Base-by-base conservation (phyloP, 2,888 invertebrate species). In the Eupsilia transversa region DNA sequence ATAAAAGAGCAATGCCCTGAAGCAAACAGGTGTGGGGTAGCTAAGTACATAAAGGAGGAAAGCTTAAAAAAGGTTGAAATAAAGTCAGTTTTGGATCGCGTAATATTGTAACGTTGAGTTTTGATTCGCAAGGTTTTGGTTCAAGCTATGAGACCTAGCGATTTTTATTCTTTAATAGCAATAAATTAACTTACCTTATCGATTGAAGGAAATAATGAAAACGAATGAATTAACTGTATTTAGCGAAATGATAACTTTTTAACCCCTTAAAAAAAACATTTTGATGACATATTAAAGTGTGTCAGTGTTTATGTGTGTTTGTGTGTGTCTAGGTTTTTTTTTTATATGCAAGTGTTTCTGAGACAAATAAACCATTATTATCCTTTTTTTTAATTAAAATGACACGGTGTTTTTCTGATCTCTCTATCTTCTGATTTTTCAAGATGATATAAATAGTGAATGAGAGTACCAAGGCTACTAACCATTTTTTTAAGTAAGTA, bases 21-120 rank as follows among this genome's bases (percentile, higher is more conserved):
- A 92, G 96, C 95, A 86, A 94, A 93, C 95, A 95, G 96, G 95
- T 95, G 95, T 92, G 92, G 93, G 93, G 92, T 85, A 92, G 92
- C 92, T 94, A 93, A 95, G 93, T 92, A 93, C 91, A 93, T 93
- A 95, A 94, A 94, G 92, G 91, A 94, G 93, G 92, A 93, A 93
- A 94, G 92, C 92, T 94, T 93, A 91, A 95, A 95, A 95, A 95
- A 92, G 92, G 92, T 93, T 93, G 90, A 92, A 94, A 94, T 93
- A 93, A 94, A 94, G 93, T 94, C 91, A 91, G 91, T 91, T 94
- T 92, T 79, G 91, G 91, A 92, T 94, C 89, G 92, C 91, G 89
- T 93, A 93, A 94, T 93, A 94, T 93, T 90, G 91, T 94, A 91
- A 89, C 90, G 89, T 91, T 90, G 91, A 91, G 91, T 94, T 95